Conservation (phyloP, 2,797 vertebrate species). For the Danionella dracula region DNA sequence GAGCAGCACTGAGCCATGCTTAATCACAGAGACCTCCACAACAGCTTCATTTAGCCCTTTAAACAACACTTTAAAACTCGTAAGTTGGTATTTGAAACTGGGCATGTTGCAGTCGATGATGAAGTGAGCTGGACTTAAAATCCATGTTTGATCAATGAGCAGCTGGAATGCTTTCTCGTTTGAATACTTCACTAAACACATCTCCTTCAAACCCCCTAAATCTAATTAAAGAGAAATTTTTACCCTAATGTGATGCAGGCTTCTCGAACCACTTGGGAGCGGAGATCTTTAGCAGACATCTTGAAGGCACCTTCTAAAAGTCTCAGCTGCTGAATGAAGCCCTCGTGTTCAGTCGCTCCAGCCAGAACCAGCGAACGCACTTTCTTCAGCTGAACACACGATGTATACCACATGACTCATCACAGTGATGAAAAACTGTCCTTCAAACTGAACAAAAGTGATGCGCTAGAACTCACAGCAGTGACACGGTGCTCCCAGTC, state of each 20-base stretch:
- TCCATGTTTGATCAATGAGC: no score
- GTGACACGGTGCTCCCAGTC: slow-evolving; percentile 95
- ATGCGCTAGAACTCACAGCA: slow-evolving; percentile 72
- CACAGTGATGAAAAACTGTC: not conserved
- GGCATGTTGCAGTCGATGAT: not conserved
- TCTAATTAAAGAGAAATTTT: no score
- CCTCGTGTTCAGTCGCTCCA: slow-evolving; percentile 86
- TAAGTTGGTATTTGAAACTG: not conserved
- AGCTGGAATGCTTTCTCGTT: no score
- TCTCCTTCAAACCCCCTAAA: no score
- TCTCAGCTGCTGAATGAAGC: slow-evolving; percentile 89
- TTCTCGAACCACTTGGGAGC: slow-evolving; percentile 95
- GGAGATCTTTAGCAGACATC: slow-evolving; percentile 91
- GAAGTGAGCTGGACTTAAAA: no score
- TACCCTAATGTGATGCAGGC: slow-evolving; percentile 97
- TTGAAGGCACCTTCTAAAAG: slow-evolving; percentile 90
- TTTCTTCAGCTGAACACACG: slow-evolving; percentile 82
- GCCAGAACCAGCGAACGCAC: slow-evolving; percentile 88
- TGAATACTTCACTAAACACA: no score
- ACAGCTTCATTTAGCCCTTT: not conserved
- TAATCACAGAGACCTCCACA: not conserved
- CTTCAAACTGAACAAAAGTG: not conserved
- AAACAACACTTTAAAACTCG: not conserved
- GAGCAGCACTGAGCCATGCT: not conserved
- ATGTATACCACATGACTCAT: no score